These are phyloP conservation scores for Hirtodrosophila cameraria DNA, from an alignment of 2,888 invertebrate species.

Conservation along the genomic window DNA sequence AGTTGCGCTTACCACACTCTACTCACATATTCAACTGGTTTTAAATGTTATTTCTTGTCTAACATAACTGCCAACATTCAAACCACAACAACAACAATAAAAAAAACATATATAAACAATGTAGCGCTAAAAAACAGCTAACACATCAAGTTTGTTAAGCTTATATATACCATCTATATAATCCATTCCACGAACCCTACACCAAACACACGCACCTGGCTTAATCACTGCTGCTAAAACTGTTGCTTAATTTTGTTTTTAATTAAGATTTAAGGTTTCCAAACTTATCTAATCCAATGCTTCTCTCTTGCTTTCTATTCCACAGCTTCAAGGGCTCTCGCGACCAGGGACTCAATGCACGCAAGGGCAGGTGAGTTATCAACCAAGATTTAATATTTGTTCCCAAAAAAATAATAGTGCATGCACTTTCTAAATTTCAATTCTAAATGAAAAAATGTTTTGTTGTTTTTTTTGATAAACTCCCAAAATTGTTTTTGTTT, in stretches of 20 bases:
- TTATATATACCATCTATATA: not conserved
- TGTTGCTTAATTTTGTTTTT: slow-evolving; percentile 37
- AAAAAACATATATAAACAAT: not conserved
- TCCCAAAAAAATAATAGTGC: slow-evolving; percentile 48
- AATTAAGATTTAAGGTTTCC: not conserved
- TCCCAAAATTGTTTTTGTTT: slow-evolving; percentile 25
- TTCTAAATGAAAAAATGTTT: slow-evolving; percentile 28
- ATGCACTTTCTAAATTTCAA: slow-evolving; percentile 49
- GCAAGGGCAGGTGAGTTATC: slow-evolving; percentile 83
- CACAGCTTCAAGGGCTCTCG: slow-evolving; percentile 87
- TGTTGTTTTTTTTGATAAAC: slow-evolving; percentile 22
- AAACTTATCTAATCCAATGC: slow-evolving; percentile 18
- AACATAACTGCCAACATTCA: slow-evolving; percentile 36
- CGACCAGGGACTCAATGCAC: slow-evolving; percentile 85
- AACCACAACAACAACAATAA: not conserved
- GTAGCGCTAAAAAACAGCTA: slow-evolving; percentile 2
- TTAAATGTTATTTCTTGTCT: slow-evolving; percentile 30
- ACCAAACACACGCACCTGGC: slow-evolving; percentile 25
- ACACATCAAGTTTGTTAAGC: not conserved
- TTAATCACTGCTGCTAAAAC: slow-evolving; percentile 49
- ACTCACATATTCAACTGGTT: slow-evolving; percentile 33
- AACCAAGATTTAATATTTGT: not conserved
- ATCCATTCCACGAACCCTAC: not conserved
- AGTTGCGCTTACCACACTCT: slow-evolving; percentile 47
- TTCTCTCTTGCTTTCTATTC: slow-evolving; percentile 4